Evolutionary conservation across 2,113 vertebrate species (phyloP).

Genomic region (Hirundichthys speculiger): DNA sequence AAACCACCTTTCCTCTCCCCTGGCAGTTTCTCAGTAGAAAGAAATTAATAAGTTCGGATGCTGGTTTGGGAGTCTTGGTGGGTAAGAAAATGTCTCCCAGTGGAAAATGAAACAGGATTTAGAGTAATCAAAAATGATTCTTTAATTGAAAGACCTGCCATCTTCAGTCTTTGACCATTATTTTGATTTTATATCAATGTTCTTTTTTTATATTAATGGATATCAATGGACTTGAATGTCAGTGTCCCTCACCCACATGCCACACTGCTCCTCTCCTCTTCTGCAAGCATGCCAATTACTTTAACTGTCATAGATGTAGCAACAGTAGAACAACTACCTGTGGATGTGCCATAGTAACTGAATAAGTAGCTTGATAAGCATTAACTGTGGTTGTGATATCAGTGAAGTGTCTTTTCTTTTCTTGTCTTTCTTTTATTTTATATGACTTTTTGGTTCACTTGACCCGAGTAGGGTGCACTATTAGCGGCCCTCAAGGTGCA

Average conservation of each 20-base stretch:
- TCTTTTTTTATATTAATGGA: slow-evolving; percentile 83
- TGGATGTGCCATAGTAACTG: slow-evolving; percentile 29
- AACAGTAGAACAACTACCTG: slow-evolving; percentile 40
- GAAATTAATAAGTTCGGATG: slow-evolving; percentile 32
- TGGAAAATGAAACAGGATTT: slow-evolving; percentile 41
- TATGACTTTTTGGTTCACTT: slow-evolving; percentile 76
- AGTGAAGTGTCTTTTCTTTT: slow-evolving; percentile 72
- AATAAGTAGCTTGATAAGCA: slow-evolving; percentile 51
- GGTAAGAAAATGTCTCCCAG: slow-evolving; percentile 3
- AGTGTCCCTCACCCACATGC: slow-evolving; percentile 85
- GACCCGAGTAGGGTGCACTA: slow-evolving; percentile 75
- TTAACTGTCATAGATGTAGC: slow-evolving; percentile 74
- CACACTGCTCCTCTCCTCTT: slow-evolving; percentile 84
- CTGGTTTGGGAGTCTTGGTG: slow-evolving; percentile 27
- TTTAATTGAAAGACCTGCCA: slow-evolving; percentile 63
- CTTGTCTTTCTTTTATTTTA: slow-evolving; percentile 69
- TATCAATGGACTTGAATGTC: slow-evolving; percentile 85
- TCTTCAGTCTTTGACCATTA: slow-evolving; percentile 81
- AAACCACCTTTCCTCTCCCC: slow-evolving; percentile 27
- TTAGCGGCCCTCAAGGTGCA: slow-evolving; percentile 70
- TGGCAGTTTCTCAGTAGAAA: slow-evolving; percentile 48
- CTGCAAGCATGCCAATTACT: slow-evolving; percentile 77
- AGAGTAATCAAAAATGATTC: slow-evolving; percentile 46
- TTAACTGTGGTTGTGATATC: slow-evolving; percentile 65
- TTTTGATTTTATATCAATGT: slow-evolving; percentile 85